Evolutionary conservation across 2,888 invertebrate species (phyloP).

Genomic region (Nemurella pictetii): DNA sequence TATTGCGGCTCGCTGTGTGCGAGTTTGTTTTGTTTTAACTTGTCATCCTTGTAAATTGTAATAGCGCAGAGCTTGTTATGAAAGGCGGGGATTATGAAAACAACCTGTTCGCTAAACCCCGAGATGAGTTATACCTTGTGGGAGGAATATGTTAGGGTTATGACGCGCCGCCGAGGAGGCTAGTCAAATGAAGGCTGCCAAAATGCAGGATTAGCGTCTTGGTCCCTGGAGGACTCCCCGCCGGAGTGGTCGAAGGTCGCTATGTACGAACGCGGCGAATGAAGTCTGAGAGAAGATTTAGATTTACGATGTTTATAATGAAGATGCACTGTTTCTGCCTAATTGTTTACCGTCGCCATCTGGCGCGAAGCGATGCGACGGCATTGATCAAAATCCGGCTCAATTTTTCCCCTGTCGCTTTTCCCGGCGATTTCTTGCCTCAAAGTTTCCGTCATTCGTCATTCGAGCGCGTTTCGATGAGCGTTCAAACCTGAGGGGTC

Average conservation of each 20-base stretch:
- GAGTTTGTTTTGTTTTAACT: background rate
- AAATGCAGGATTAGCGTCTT: background rate
- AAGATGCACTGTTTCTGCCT: background rate
- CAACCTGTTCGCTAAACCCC: background rate
- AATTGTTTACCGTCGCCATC: background rate
- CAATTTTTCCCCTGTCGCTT: background rate
- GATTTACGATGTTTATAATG: background rate
- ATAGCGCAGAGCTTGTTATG: background rate
- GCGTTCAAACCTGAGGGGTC: background rate
- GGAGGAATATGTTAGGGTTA: background rate
- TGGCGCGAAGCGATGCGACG: background rate
- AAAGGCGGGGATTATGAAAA: background rate
- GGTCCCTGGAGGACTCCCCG: background rate
- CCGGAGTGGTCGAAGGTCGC: background rate
- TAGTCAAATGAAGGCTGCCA: background rate
- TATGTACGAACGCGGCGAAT: background rate
- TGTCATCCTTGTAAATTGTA: background rate
- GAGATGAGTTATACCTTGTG: background rate
- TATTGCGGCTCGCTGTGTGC: background rate
- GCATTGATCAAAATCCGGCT: background rate
- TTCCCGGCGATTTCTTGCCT: background rate
- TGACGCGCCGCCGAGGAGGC: background rate
- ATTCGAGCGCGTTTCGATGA: background rate
- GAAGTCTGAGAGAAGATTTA: background rate
- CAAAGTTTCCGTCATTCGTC: background rate